Evolutionary conservation across 2,113 vertebrate species (phyloP), one percentile per base, ranked within the genome.

Genomic region (Cyprinodon brontotheroides): DNA sequence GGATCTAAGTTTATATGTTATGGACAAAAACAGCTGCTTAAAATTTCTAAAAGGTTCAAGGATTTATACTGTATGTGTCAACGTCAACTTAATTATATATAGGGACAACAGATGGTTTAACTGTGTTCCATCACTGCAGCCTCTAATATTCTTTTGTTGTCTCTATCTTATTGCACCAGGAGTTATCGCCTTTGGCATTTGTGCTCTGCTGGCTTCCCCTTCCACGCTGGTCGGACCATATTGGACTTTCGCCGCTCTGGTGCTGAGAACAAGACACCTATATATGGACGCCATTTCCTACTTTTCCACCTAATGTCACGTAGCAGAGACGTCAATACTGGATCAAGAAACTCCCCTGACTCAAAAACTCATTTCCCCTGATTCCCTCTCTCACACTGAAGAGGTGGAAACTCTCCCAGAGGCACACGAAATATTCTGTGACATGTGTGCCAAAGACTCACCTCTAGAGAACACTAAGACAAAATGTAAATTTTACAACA

Each of bases 151-250:
- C 45, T 3, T 3, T 63, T 1, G 29, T 38, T 59, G 36, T 69
- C 15, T 75, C 68, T 20, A 9, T 45, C 40, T 39, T 45, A 10
- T 39, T 59, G 29, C 41, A 66, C 15, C 75, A 95, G 94, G 92
- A 36, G 93, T 95, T n/a, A 94, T 95, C 3, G 93, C 95, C 69
- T 65, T 65, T 95, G 83, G 94, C 91, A 2, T 95, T 95, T 48
- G 82, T 95, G 45, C 81, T 95, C 45, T 95, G 94, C 76, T 95
- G 94, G 94, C 87, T 95, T 73, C 94, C 94, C 94, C 2, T 95
- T 95, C 81, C 93, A 95, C 2, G 89, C 94, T n/a, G 94, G 93
- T 17, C 93, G 94, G 47, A 95, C 92, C 8, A 90, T 95, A 3
- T 94, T 93, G 76, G 76, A 91, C 20, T 94, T 29, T 91, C 92